Conservation (phyloP, 1,140 invertebrate species). For the Rhagoletis zephyria region DNA sequence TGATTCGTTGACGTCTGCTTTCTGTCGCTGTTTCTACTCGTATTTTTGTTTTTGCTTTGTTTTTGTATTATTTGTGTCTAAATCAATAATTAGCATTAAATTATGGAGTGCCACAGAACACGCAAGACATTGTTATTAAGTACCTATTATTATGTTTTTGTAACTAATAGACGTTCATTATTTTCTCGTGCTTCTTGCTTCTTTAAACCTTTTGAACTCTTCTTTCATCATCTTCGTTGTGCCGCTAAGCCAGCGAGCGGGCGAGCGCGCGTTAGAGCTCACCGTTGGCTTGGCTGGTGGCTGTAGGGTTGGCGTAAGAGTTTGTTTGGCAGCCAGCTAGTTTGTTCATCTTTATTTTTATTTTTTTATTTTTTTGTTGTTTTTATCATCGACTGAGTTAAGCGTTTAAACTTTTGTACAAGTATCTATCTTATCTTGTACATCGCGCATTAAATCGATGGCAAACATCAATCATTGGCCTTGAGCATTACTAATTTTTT, state of each 20-base stretch:
- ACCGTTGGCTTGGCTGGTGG: not conserved
- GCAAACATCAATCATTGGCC: not conserved
- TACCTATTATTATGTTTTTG: conserved; percentile 40
- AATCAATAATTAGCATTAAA: conserved; percentile 48
- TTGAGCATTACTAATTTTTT: not conserved
- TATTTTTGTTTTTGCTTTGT: not conserved
- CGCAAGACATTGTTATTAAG: conserved; percentile 42
- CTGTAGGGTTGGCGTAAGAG: not conserved
- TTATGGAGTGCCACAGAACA: conserved; percentile 36
- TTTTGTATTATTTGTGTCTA: conserved; percentile 10
- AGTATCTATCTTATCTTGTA: not conserved
- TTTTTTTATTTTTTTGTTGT: not conserved
- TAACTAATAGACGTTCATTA: conserved; percentile 38
- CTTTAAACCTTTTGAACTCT: not conserved
- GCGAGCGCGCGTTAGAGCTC: not conserved
- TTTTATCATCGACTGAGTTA: not conserved
- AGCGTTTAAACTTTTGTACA: not conserved
- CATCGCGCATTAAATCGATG: not conserved
- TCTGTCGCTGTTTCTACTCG: not conserved
- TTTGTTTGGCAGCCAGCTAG: not conserved
- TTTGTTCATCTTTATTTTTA: not conserved
- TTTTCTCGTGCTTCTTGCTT: conserved; percentile 1
- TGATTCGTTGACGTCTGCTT: conserved; percentile 15
- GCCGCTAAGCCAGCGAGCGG: not conserved
- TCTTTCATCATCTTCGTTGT: not conserved